Percentiles rank a stretch among this genome's conserved stretches.
Conservation (phyloP, 2,797 vertebrate species). For the Pogoniulus pusillus region DNA sequence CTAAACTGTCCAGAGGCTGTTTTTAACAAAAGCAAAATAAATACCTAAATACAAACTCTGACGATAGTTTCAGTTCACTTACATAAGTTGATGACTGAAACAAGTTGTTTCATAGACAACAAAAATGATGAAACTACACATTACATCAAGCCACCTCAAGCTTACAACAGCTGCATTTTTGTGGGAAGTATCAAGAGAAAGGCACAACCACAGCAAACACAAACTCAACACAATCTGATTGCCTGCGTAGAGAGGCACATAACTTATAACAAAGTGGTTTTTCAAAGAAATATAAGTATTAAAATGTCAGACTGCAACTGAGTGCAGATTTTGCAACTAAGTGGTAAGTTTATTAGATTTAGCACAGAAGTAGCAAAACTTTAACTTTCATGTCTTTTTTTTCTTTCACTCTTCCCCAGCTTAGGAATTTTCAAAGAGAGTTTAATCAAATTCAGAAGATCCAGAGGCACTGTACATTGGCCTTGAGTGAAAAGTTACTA, state of each 20-base stretch:
- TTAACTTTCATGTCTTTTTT: neutral
- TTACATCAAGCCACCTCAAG: neutral
- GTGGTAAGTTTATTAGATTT: neutral
- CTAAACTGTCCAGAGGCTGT: neutral
- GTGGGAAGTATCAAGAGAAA: neutral
- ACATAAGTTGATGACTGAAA: neutral
- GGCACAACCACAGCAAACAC: neutral
- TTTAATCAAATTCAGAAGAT: neutral
- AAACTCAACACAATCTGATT: neutral
- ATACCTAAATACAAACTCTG: neutral
- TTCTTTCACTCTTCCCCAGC: neutral
- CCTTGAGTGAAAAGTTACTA: neutral
- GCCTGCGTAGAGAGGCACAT: neutral
- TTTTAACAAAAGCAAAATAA: neutral
- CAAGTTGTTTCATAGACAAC: neutral
- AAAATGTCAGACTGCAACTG: neutral
- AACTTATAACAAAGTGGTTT: neutral
- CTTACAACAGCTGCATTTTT: neutral
- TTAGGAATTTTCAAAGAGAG: neutral
- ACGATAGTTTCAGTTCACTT: neutral
- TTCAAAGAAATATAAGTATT: neutral
- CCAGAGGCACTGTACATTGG: neutral
- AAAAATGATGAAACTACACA: neutral
- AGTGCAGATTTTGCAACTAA: neutral
- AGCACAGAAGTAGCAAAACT: neutral